Percentiles rank a stretch among this genome's conserved stretches.
Evolutionary conservation across 2,113 vertebrate species (phyloP).

Genomic region (Nerophis ophidion): DNA sequence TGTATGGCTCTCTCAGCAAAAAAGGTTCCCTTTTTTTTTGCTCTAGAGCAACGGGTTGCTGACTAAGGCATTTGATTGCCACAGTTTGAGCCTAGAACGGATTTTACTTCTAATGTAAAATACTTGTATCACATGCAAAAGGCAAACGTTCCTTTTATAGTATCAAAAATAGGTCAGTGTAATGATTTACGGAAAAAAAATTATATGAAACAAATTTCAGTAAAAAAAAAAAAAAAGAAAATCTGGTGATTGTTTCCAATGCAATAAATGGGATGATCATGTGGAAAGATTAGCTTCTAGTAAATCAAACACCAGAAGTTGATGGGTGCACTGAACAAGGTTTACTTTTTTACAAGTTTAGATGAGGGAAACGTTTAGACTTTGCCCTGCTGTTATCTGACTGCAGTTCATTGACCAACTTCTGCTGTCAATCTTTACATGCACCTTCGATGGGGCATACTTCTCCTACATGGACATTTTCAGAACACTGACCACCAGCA

Average conservation of each 20-base stretch:
- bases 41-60: no score
- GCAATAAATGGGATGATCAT: not conserved
- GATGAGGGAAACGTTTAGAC: constrained; percentile 10
- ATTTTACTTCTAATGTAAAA: no score
- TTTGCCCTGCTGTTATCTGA: constrained; percentile 21
- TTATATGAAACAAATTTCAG: no score
- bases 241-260: no score
- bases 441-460: not conserved
- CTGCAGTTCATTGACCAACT: constrained; percentile 10
- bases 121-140: no score
- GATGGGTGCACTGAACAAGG: not conserved
- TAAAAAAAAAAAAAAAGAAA: not conserved
- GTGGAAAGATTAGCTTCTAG: not conserved
- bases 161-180: no score
- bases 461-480: not conserved
- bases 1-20: no score
- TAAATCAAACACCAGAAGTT: constrained; percentile 1
- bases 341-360: not conserved
- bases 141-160: no score
- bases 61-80: no score
- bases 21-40: no score
- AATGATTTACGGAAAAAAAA: no score
- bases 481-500: not conserved
- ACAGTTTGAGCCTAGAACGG: no score
- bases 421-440: not conserved